Evolutionary conservation across 2,888 invertebrate species (phyloP), one percentile per base, ranked within the genome.

Genomic region (Dicycla oo): DNA sequence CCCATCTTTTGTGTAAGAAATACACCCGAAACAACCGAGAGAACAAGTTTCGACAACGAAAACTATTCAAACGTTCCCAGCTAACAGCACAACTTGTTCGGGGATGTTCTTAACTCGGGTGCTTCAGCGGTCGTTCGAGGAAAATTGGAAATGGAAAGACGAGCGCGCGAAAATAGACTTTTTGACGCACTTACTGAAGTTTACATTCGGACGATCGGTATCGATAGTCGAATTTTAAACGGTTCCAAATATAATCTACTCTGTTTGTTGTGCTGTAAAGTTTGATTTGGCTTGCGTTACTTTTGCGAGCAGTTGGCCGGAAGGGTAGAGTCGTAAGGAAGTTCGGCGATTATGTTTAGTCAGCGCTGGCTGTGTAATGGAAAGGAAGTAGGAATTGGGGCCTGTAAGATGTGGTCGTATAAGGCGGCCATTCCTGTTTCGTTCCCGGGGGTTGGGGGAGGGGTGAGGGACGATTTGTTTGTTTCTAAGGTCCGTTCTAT

Each of bases 301-400:
- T 82, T 78, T 79, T 65, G 84, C 81, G 87, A 91, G 93, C 92
- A 90, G 93, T 92, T 93, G 87, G 88, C 92, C 94, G 95, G 94
- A 95, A 95, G 95, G 95, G 95, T 95, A 94, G 89, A 95, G 94
- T 94, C 95, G 95, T 95, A 96, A 96, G 96, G 96, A 96, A 96
- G 95, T 95, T 95, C 93, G 92, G 89, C 95, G 95, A 96, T 95
- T 96, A 95, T 95, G 95, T 96, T 95, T 94, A 95, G 95, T 95
- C 95, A 95, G 95, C 94, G 92, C 88, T 93, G 91, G 91, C 92
- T 91, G 91, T 90, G 93, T 94, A 95, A 95, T 95, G 95, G 95
- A 94, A 96, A 96, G 95, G 95, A 96, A 96, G 95, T 95, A 93
- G 95, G 91, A 94, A 95, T 95, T 93, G 94, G 95, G 95, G 94